Evolutionary conservation across 92 coral and sea anemone species (phyloP), one percentile per base, ranked within the genome.

Genomic region (Siderastrea radians): DNA sequence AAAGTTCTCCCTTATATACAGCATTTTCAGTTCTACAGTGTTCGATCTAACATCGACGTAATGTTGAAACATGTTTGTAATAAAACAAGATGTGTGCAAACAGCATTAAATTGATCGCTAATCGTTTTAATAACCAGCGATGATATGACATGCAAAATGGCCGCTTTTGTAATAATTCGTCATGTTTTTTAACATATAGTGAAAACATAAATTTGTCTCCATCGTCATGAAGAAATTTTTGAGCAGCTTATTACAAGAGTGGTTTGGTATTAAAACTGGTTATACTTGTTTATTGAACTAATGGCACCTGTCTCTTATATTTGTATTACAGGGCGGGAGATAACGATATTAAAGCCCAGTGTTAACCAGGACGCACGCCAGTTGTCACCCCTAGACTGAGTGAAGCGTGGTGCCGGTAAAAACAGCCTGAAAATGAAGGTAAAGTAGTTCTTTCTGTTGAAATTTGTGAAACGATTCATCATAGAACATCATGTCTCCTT

Each of bases 361-460:
- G 74, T 10, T 14, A 13, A 53, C 52, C 16, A 12, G 4, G 17
- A n/a, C 8, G 9, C 9, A 9, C 12, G 4, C 5, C n/a, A 9
- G n/a, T 70, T 48, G 11, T 13, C 1, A 46, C 53, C 19, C 46
- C 13, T 11, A 7, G 4, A 46, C n/a, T 11, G 15, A 44, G 52
- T 68, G 74, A n/a, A 9, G 19, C 53, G 1, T 13, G 52, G 6
- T 7, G 69, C 44, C 15, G 62, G 16, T 15, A 11, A 3, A n/a
- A 2, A 4, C 19, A 19, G 49, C 55, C 15, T 13, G 51, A 52
- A 80, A 19, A 80, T 80, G 62, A 80, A 80, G 84, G 84, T 80
- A 51, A 66, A 47, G 2, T 3, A 4, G 46, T 3, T 44, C 2
- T 12, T 7, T 16, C 0, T 3, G 8, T 47, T 1, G 51, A 65